Conservation (phyloP, 2,888 invertebrate genomes). For the Zele albiditarsus region DNA sequence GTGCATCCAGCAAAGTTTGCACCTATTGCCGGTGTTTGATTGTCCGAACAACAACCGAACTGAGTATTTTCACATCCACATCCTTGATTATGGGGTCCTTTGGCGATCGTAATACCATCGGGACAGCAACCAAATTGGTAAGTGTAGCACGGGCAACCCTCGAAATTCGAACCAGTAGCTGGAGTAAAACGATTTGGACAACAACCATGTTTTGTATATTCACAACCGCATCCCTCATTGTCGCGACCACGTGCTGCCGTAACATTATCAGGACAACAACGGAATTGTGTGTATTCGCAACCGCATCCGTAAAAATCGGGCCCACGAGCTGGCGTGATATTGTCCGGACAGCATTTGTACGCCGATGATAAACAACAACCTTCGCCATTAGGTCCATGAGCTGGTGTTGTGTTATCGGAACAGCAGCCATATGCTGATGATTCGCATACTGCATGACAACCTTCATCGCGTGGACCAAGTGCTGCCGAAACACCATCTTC, state of each 20-base stretch:
- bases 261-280: slow-evolving; percentile 90
- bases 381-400: slow-evolving; percentile 87
- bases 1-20: slow-evolving; percentile 86
- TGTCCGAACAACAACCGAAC: slow-evolving; percentile 90
- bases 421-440: slow-evolving; percentile 89
- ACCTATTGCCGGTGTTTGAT: slow-evolving; percentile 85
- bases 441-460: slow-evolving; percentile 83
- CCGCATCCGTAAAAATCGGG: slow-evolving; percentile 83
- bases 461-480: slow-evolving; percentile 80
- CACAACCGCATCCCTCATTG: slow-evolving; percentile 88
- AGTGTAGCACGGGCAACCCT: slow-evolving; percentile 89
- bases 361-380: slow-evolving; percentile 85
- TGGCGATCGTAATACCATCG: slow-evolving; percentile 85
- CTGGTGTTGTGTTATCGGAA: slow-evolving; percentile 86
- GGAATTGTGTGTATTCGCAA: slow-evolving; percentile 83
- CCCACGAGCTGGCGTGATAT: slow-evolving; percentile 86
- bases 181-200: slow-evolving; percentile 88
- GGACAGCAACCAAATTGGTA: slow-evolving; percentile 94
- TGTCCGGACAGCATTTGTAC: slow-evolving; percentile 94
- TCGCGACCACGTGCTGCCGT: slow-evolving; percentile 86
- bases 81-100: slow-evolving; percentile 83
- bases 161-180: slow-evolving; percentile 84
- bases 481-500: slow-evolving; percentile 81
- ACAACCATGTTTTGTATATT: slow-evolving; percentile 83
- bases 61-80: slow-evolving; percentile 86